A percentile compares a stretch with the other conserved stretches of the same genome.
Evolutionary conservation across 1,140 invertebrate genomes (phyloP).

Genomic region (Ectropis grisescens): DNA sequence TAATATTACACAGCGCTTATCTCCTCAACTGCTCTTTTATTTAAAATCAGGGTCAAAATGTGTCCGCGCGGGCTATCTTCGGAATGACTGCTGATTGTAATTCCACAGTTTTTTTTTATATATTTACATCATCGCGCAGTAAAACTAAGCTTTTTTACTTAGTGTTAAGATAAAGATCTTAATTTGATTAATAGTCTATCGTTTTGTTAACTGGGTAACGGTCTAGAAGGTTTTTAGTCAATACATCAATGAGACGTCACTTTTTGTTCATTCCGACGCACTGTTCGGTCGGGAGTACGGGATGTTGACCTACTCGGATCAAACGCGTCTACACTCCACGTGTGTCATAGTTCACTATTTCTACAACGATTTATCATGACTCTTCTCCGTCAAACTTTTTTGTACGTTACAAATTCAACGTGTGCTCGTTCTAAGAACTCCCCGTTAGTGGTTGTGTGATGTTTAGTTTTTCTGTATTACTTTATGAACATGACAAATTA

Average conservation of each 20-base stretch:
- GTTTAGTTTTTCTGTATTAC: too few species aligned
- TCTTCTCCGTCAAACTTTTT: constrained; percentile 28
- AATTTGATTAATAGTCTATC: constrained; percentile 38
- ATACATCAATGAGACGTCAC: constrained; percentile 54
- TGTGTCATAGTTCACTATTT: constrained; percentile 54
- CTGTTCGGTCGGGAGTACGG: constrained; percentile 1
- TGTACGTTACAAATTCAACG: constrained; percentile 24
- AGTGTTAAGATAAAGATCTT: too few species aligned
- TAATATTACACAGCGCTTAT: constrained; percentile 24
- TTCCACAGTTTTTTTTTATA: too few species aligned
- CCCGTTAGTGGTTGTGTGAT: too few species aligned
- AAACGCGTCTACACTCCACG: constrained; percentile 7
- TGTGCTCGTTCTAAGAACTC: constrained; percentile 1
- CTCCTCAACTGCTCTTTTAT: constrained; percentile 17
- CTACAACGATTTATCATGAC: constrained; percentile 45
- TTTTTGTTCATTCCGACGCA: constrained; percentile 23
- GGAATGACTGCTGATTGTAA: too few species aligned
- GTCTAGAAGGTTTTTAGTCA: constrained; percentile 36
- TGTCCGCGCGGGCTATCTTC: constrained; percentile 20
- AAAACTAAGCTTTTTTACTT: too few species aligned
- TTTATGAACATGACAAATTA: too few species aligned
- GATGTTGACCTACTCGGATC: constrained; percentile 14
- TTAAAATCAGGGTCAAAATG: constrained; percentile 23
- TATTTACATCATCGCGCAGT: too few species aligned
- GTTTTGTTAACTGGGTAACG: constrained; percentile 49